A percentile compares a stretch with the other conserved stretches of the same genome.
Conservation (phyloP, 2,113 vertebrate genomes). For the Pelodiscus sinensis region DNA sequence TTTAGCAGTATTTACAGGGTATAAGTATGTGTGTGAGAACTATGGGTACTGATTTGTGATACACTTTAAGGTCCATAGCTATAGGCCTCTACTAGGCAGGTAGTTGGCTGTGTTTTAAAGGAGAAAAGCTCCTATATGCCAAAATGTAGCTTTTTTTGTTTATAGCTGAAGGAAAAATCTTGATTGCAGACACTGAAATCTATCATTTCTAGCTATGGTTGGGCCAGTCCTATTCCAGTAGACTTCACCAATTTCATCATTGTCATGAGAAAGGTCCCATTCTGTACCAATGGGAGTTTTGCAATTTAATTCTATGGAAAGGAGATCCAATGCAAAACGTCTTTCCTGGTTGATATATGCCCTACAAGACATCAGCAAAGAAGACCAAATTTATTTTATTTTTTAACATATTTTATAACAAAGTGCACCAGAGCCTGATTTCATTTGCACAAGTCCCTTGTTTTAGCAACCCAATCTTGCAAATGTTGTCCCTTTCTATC, state of each 20-base stretch:
- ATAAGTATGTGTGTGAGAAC: background rate
- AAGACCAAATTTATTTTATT: background rate
- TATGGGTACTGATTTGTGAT: background rate
- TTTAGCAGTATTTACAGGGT: constrained; percentile 32
- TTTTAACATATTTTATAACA: background rate
- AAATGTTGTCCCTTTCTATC: background rate
- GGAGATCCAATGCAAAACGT: background rate
- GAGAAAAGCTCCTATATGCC: background rate
- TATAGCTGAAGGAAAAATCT: background rate
- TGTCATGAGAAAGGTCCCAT: background rate
- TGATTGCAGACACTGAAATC: fast-evolving
- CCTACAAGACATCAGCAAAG: background rate
- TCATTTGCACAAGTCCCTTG: background rate
- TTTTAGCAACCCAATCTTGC: background rate
- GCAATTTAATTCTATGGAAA: background rate
- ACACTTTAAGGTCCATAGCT: background rate
- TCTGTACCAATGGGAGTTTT: background rate
- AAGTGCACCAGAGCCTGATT: background rate
- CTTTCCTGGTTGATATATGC: background rate
- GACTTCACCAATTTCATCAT: background rate
- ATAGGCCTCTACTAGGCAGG: background rate
- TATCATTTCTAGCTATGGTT: background rate
- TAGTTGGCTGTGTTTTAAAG: background rate
- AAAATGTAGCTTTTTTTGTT: background rate
- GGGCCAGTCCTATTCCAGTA: background rate